Evolutionary conservation across 2,113 vertebrate species (phyloP).

Genomic region (Passer montanus): DNA sequence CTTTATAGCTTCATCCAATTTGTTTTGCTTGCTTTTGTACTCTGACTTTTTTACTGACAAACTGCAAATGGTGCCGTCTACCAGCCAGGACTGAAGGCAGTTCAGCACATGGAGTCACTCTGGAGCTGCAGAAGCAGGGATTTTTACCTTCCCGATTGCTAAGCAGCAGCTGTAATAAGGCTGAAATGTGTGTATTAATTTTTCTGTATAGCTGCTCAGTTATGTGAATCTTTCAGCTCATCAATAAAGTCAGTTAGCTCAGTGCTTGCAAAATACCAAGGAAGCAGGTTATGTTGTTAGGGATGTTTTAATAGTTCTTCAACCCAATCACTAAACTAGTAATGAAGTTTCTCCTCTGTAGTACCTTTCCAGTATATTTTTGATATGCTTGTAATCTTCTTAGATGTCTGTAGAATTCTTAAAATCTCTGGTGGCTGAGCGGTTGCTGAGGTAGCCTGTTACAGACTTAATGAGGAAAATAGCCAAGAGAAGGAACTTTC

Average conservation of each 20-base stretch:
- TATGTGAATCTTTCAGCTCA: background rate
- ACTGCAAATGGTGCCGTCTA: background rate
- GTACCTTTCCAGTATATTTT: background rate
- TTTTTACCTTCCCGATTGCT: background rate
- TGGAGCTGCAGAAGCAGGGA: background rate
- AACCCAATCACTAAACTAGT: background rate
- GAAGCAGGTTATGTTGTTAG: background rate
- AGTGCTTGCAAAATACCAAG: background rate
- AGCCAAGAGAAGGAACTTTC: background rate
- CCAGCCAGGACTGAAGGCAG: background rate
- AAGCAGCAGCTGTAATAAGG: background rate
- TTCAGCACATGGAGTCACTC: background rate
- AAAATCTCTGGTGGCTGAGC: background rate
- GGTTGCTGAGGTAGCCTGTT: background rate
- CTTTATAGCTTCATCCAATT: background rate
- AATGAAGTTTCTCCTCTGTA: background rate
- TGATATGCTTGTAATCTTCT: background rate
- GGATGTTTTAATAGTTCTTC: slow-evolving; percentile 1
- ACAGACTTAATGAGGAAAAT: background rate
- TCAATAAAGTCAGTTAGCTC: background rate
- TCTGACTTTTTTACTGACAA: background rate
- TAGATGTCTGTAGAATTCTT: background rate
- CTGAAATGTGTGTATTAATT: slow-evolving; percentile 11
- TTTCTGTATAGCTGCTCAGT: background rate
- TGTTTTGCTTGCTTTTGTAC: background rate